phyloP scores from a whole-genome alignment of 2,797 vertebrate species.

The Eulemur coronatus region DNA sequence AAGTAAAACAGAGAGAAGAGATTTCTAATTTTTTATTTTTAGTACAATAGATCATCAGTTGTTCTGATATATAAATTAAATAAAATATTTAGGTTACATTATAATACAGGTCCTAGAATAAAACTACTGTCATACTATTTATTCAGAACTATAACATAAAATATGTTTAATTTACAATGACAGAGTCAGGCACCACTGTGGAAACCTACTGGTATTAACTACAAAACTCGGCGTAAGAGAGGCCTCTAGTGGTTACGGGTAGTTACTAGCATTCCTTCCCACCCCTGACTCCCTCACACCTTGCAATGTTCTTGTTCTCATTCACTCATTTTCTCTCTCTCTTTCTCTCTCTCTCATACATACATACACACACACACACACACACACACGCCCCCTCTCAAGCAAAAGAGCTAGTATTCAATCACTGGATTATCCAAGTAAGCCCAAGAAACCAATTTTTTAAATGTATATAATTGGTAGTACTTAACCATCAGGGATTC shows the following conservation, averaged over 20 bases:
- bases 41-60: background rate
- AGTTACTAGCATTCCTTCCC: background rate
- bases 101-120: background rate
- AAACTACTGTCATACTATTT: background rate
- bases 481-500: background rate
- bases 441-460: background rate
- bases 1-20: background rate
- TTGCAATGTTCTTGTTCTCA: background rate
- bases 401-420: conserved; percentile 19
- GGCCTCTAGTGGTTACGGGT: conserved; percentile 81
- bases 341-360: background rate
- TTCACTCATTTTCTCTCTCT: background rate
- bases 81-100: background rate
- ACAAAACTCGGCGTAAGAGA: conserved; percentile 74
- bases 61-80: conserved; percentile 8
- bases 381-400: background rate
- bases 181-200: background rate
- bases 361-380: background rate
- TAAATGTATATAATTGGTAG: background rate
- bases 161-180: background rate
- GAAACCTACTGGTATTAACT: background rate
- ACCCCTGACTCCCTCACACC: background rate
- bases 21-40: conserved; percentile 33
- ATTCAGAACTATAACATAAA: conserved; percentile 18
- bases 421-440: conserved; percentile 7